phyloP scores from a whole-genome alignment of 2,888 invertebrate species.

The Elmis aenea region DNA sequence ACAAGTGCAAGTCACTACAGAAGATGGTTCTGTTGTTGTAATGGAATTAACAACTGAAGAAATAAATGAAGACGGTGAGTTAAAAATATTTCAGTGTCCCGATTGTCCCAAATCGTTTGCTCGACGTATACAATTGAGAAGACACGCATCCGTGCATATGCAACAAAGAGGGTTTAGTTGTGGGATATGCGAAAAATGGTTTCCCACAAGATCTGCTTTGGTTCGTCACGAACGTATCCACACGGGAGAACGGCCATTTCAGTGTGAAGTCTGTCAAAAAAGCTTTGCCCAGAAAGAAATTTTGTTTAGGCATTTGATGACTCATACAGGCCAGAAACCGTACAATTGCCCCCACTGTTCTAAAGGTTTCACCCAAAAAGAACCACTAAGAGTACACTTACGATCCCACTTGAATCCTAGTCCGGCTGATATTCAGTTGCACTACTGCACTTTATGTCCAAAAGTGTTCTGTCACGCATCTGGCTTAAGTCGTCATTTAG shows the following conservation, averaged over 20 bases:
- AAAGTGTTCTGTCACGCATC: conserved; percentile 59
- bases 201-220: conserved; percentile 63
- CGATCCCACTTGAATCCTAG: conserved; percentile 54
- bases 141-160: conserved; percentile 59
- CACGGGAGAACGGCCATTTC: conserved; percentile 55
- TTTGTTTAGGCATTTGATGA: conserved; percentile 57
- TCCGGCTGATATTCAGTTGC: conserved; percentile 55
- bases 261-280: conserved; percentile 54
- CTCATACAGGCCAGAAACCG: conserved; percentile 58
- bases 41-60: conserved; percentile 47
- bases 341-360: conserved; percentile 61
- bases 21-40: conserved; percentile 48
- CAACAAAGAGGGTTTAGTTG: conserved; percentile 55
- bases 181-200: conserved; percentile 61
- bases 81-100: conserved; percentile 55
- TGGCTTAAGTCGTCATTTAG: conserved; percentile 64
- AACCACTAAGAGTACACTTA: conserved; percentile 60
- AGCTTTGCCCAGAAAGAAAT: conserved; percentile 73
- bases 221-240: conserved; percentile 66
- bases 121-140: conserved; percentile 54
- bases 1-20: conserved; percentile 47
- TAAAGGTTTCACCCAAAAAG: conserved; percentile 69
- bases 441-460: conserved; percentile 62
- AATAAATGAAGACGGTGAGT: conserved; percentile 42
- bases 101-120: conserved; percentile 61